Base-by-base conservation (phyloP, 92 coral and sea anemone genomes). In the Epizoanthus stellaris region DNA sequence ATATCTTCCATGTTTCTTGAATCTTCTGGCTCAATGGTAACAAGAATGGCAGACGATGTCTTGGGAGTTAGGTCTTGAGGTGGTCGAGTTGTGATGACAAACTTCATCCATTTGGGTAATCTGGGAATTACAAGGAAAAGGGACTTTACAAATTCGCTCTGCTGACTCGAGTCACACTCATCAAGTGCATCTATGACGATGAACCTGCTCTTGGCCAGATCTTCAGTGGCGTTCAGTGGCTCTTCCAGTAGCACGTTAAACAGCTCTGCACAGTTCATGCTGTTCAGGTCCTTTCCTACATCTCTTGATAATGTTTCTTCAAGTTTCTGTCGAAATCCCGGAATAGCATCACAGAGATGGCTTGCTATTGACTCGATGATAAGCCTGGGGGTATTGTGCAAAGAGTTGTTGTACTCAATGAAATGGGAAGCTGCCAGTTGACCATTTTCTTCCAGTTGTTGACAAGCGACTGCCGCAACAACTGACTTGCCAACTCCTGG, bases 401-500 rank as follows among this genome's bases (percentile, higher is more conserved):
- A 67, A 34, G 82, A 81, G 66, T 90, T 67, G 21, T 85, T 87
- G 68, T 86, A 73, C 25, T 86, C 81, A 77, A 83, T 81, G 80
- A 90, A 90, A 80, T 86, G 88, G 21, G 81, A 20, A 49, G 81
- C 93, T 43, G 83, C 93, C 8, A 90, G 80, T 2, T 59, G 30
- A 0, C 67, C 76, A 6, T 25, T 49, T 1, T 81, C 39, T 58
- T 57, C 54, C 86, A 86, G 81, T 60, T 34, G 62, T 43, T 81
- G 47, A 52, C 93, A 90, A 7, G 80, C 11, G 54, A 58, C 76
- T 63, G 90, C 93, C 12, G 90, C 87, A 52, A 90, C 82, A 17
- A 90, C 90, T 13, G 93, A 74, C 70, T 90, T 90, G 23, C 93
- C 93, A 86, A 90, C 82, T 6, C 93, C 93, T 65, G 93, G 87